Percentiles rank a stretch among this genome's conserved stretches.
These are phyloP conservation scores for Mythimna pallens DNA, from an alignment of 2,888 invertebrate species.

Conservation along the genomic window DNA sequence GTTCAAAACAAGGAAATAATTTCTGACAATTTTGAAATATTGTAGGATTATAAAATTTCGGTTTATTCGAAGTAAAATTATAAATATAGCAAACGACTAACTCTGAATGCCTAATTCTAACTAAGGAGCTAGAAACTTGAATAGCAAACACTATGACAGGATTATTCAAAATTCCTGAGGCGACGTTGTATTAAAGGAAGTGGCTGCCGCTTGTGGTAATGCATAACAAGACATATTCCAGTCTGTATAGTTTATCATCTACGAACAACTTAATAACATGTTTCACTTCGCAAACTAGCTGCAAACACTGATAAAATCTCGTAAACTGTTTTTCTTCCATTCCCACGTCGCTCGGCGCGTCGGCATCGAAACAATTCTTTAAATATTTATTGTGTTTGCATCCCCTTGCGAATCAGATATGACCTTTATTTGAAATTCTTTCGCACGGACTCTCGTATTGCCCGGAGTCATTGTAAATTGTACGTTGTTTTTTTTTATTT, in stretches of 20 bases:
- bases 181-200: constrained; percentile 37
- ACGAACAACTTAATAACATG: constrained; percentile 51
- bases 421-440: constrained; percentile 39
- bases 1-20: constrained; percentile 22
- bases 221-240: constrained; percentile 37
- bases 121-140: constrained; percentile 18
- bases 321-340: constrained; percentile 47
- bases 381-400: constrained; percentile 51
- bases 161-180: constrained; percentile 41
- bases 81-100: constrained; percentile 15
- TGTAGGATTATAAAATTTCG: constrained; percentile 3
- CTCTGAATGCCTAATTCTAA: constrained; percentile 26
- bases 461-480: constrained; percentile 10
- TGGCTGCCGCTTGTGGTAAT: constrained; percentile 16
- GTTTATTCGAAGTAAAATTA: not conserved
- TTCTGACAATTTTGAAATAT: constrained; percentile 11
- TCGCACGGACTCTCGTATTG: constrained; percentile 15
- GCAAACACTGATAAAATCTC: constrained; percentile 49
- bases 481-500: constrained; percentile 1
- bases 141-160: constrained; percentile 24
- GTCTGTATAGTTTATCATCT: constrained; percentile 41
- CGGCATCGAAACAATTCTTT: constrained; percentile 41
- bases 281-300: constrained; percentile 43
- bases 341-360: constrained; percentile 44
- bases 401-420: constrained; percentile 43